phyloP scores from a whole-genome alignment of 2,888 invertebrate genomes.

The Lasioglossum vierecki region DNA sequence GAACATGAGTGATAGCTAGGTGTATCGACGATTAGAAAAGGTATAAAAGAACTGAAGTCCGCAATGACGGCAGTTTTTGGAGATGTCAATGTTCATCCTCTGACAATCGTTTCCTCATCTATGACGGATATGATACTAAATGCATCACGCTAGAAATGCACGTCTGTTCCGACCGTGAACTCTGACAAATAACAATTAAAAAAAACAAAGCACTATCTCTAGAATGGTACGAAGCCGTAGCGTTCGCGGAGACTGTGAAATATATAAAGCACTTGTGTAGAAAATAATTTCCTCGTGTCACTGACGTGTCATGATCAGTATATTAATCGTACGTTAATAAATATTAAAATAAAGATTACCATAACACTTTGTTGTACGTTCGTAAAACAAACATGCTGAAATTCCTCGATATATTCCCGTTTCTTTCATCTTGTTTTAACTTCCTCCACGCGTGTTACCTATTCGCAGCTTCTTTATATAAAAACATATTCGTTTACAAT shows the following conservation, averaged over 20 bases:
- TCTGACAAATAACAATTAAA: constrained; percentile 39
- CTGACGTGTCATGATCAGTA: constrained; percentile 23
- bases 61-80: constrained; percentile 46
- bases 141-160: constrained; percentile 46
- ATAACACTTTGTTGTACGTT: constrained; percentile 18
- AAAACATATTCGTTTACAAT: constrained; percentile 33
- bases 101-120: constrained; percentile 32
- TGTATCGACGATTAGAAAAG: constrained; percentile 57
- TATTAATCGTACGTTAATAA: constrained; percentile 14
- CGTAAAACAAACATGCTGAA: constrained; percentile 35
- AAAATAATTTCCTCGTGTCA: constrained; percentile 10
- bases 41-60: constrained; percentile 62
- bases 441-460: not conserved
- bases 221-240: constrained; percentile 24
- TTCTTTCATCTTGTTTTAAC: not conserved
- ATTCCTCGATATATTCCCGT: constrained; percentile 4
- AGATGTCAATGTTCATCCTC: constrained; percentile 23
- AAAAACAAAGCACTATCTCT: constrained; percentile 30
- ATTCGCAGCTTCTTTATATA: constrained; percentile 5
- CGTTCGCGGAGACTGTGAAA: not conserved
- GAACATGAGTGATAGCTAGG: constrained; percentile 24
- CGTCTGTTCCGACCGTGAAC: constrained; percentile 18
- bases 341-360: constrained; percentile 43
- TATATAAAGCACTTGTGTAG: constrained; percentile 38
- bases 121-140: constrained; percentile 47